These are phyloP conservation scores for Takifugu rubripes DNA, from an alignment of 2,797 vertebrate genomes.

Conservation along the genomic window DNA sequence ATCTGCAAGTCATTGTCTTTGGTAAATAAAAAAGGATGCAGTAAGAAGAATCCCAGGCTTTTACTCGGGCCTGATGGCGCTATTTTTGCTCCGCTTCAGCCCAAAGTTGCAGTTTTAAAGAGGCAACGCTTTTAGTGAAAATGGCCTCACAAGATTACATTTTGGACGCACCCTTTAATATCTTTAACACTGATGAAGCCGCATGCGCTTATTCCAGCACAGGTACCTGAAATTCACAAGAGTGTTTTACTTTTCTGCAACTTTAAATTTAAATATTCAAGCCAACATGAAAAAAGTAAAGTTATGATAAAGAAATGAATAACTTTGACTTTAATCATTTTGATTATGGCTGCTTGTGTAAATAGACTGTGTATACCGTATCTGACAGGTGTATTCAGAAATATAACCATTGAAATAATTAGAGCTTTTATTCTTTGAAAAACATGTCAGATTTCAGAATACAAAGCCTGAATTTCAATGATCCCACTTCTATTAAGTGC, in stretches of 20 bases:
- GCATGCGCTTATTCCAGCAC: no score
- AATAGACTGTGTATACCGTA: background rate
- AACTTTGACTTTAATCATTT: background rate
- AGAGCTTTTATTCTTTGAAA: no score
- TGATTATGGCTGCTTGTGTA: background rate
- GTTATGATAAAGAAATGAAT: background rate
- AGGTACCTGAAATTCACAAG: no score
- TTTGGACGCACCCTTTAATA: conserved; percentile 4
- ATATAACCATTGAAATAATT: no score
- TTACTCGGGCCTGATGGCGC: background rate
- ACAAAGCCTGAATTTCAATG: no score
- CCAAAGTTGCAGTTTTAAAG: conserved; percentile 40
- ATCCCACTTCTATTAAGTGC: no score
- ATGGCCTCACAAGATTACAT: conserved; percentile 31
- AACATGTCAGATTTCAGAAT: no score
- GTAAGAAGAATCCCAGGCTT: background rate
- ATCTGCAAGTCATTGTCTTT: conserved; percentile 74
- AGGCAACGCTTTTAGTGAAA: conserved; percentile 44
- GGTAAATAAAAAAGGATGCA: conserved; percentile 59
- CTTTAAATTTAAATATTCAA: background rate
- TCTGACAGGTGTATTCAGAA: no score
- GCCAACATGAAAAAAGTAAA: background rate
- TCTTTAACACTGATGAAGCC: no score
- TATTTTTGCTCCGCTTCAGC: conserved; percentile 12
- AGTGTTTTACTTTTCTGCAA: conserved; percentile 8